Evolutionary conservation across 2,113 vertebrate genomes (phyloP), one percentile per base, ranked within the genome.

Genomic region (Cyprinodon brontotheroides): DNA sequence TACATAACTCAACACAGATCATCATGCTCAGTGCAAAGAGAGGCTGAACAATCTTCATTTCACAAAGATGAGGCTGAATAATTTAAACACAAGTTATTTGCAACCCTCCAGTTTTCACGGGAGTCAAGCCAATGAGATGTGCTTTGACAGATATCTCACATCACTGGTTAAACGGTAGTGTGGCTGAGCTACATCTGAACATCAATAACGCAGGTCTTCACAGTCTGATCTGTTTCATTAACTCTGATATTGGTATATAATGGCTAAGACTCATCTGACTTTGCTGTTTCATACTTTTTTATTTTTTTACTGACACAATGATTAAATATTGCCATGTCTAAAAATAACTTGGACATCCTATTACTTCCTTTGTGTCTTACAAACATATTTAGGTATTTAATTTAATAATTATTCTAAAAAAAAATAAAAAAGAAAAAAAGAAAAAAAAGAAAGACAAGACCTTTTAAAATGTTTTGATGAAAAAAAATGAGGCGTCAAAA

Each of bases 1-100:
- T 20, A n/a, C 78, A 59, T 80, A 81, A 81, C 84, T 85, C 70
- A 68, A 65, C 40, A 59, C 14, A 20, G 65, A 73, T 81, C 72
- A 38, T 80, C 69, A 74, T 77, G 71, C 62, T 83, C 72, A 68
- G 60, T 83, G 74, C 62, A 64, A 77, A 59, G 66, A 63, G 65
- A 79, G 77, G 77, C 70, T 45, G 75, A 81, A 71, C 80, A 68
- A 81, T 89, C 81, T 80, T 81, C 75, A 86, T 89, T 84, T 80
- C 75, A 36, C 65, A 20, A 17, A 57, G 77, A 91, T 83, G 84
- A 75, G 79, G 61, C 76, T 88, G 62, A 92, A 92, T 92, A 86
- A 92, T 90, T 88, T 78, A 92, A 84, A 72, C 68, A 50, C 78
- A 61, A 64, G 70, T 83, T 72, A 89, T 93, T 89, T 86, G 76